Percentiles rank a stretch among this genome's conserved stretches.
Evolutionary conservation across 2,113 vertebrate genomes (phyloP).

Genomic region (Myrmophylax atrothorax): DNA sequence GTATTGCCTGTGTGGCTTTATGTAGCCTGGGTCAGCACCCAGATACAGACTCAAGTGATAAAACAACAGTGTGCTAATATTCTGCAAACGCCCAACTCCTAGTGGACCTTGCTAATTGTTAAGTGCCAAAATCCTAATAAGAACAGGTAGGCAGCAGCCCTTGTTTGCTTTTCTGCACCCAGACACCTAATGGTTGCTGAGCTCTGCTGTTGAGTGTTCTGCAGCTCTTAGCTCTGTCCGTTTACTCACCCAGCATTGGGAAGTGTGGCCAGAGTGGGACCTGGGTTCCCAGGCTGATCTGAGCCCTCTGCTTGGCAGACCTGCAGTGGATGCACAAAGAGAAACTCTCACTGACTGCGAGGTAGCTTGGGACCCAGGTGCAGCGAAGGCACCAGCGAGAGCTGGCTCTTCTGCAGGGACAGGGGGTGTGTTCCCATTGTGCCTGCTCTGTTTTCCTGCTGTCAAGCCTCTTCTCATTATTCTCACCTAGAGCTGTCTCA

Average conservation of each 20-base stretch:
- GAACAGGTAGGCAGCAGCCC: background rate
- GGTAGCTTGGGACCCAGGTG: constrained; percentile 12
- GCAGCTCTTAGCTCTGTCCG: background rate
- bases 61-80: background rate
- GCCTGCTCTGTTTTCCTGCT: constrained; percentile 12
- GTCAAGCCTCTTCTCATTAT: constrained; percentile 40
- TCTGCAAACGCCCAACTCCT: background rate
- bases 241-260: background rate
- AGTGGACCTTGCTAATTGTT: background rate
- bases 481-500: constrained; percentile 46
- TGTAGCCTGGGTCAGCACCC: background rate
- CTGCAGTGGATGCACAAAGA: background rate
- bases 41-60: too few species aligned
- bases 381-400: accelerated
- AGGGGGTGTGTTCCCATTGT: constrained; percentile 13
- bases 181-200: accelerated
- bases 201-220: background rate
- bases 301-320: background rate
- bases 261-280: background rate
- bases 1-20: background rate
- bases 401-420: background rate
- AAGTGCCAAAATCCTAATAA: background rate
- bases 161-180: background rate
- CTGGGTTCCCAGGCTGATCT: background rate
- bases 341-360: background rate